Evolutionary conservation across 2,113 vertebrate genomes (phyloP).

Genomic region (Chitala chitala): DNA sequence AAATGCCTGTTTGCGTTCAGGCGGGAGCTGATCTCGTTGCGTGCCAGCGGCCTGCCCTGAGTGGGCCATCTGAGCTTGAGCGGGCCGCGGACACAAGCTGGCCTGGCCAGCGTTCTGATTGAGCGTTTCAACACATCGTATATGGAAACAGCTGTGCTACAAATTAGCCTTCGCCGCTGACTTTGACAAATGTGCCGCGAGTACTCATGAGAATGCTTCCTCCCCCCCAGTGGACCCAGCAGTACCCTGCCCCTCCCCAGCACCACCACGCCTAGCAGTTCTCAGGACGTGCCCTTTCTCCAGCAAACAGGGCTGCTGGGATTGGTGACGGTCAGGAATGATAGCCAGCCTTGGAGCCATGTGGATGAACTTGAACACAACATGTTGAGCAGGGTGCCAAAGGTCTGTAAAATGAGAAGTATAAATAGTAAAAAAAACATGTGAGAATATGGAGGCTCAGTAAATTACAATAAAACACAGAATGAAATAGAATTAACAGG

Average conservation of each 20-base stretch:
- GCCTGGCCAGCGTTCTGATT: slow-evolving; percentile 54
- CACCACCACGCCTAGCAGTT: background rate
- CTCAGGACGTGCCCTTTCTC: background rate
- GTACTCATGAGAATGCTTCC: slow-evolving; percentile 39
- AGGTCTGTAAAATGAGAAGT: background rate
- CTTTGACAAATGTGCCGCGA: slow-evolving; percentile 65
- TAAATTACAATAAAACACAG: background rate
- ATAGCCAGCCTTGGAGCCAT: background rate
- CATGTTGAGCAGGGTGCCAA: background rate
- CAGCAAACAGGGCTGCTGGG: slow-evolving; percentile 12
- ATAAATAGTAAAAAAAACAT: background rate
- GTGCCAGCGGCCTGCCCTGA: slow-evolving; percentile 33
- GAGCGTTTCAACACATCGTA: slow-evolving; percentile 71
- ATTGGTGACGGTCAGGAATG: background rate
- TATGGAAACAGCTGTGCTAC: slow-evolving; percentile 69
- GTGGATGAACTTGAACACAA: background rate
- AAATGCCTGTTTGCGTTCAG: slow-evolving; percentile 19
- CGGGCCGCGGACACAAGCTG: slow-evolving; percentile 47
- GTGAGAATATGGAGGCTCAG: background rate
- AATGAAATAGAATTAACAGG: background rate
- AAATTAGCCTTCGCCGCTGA: slow-evolving; percentile 62
- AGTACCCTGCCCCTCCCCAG: background rate
- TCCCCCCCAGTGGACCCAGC: slow-evolving; percentile 37
- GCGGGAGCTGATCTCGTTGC: slow-evolving; percentile 5
- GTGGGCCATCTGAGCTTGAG: slow-evolving; percentile 45